These are phyloP conservation scores for Bos indicus DNA, from an alignment of 2,113 vertebrate genomes.

Conservation along the genomic window DNA sequence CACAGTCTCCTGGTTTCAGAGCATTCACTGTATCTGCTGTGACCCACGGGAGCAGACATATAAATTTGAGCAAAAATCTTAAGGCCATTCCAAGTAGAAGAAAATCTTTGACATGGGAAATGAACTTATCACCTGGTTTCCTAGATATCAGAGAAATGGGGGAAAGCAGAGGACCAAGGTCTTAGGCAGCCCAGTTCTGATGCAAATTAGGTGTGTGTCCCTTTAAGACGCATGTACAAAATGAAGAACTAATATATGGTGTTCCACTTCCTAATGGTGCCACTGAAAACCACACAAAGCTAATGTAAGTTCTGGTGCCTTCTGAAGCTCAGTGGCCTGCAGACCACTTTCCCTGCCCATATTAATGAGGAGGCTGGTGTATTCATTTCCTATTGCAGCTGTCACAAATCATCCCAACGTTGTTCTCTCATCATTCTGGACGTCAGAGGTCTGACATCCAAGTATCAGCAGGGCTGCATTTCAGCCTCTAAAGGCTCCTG, in stretches of 20 bases:
- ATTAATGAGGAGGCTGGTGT: not conserved
- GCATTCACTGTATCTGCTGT: not conserved
- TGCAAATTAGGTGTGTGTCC: not conserved
- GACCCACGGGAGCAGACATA: accelerated
- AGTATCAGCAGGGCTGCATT: not conserved
- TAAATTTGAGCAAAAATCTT: not conserved
- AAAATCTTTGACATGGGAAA: not conserved
- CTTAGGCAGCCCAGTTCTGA: not conserved
- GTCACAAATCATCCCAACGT: not conserved
- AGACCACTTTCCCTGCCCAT: not conserved
- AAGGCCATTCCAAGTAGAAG: not conserved
- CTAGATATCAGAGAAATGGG: not conserved
- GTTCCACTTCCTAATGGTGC: not conserved
- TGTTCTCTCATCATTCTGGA: not conserved
- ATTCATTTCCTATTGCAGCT: not conserved
- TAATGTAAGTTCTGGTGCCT: not conserved
- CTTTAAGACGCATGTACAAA: not conserved
- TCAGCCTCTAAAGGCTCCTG: not conserved
- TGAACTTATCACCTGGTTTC: no score
- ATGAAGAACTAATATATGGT: not conserved
- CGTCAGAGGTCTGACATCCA: not conserved
- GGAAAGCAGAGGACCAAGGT: not conserved
- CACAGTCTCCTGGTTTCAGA: not conserved
- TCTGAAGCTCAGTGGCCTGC: not conserved
- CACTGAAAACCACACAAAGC: not conserved